phyloP scores from a whole-genome alignment of 2,797 vertebrate genomes.

The Halcyon badia region DNA sequence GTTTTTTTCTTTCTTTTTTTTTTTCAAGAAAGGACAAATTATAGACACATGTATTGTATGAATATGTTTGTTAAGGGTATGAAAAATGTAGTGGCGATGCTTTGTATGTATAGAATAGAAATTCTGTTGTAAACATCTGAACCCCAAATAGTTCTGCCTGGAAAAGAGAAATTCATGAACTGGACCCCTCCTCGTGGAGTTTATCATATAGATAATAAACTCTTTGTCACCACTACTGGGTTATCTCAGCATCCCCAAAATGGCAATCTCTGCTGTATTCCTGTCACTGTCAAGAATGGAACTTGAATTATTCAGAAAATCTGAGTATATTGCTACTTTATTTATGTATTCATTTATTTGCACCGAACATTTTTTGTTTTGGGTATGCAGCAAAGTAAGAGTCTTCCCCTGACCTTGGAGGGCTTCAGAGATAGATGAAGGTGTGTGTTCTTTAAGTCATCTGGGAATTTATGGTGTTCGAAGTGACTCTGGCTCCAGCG shows the following conservation, averaged over 20 bases:
- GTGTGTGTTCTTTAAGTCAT: constrained; percentile 24
- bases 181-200: not conserved
- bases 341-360: not conserved
- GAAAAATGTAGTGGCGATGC: not conserved
- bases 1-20: not conserved
- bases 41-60: not conserved
- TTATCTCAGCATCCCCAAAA: not conserved
- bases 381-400: not conserved
- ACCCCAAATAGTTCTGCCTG: not conserved
- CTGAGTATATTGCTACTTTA: not conserved
- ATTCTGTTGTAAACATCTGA: not conserved
- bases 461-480: constrained; percentile 57
- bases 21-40: not conserved
- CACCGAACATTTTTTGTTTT: not conserved
- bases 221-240: not conserved
- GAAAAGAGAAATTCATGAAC: not conserved
- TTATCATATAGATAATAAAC: not conserved
- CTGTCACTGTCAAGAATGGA: not conserved
- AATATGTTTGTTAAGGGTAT: not conserved
- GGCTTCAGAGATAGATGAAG: constrained; percentile 48
- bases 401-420: constrained; percentile 46
- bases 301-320: constrained; percentile 21
- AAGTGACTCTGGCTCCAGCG: constrained; percentile 40
- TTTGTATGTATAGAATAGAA: not conserved
- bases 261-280: not conserved